phyloP scores from a whole-genome alignment of 92 coral and sea anemone genomes.

The Meandrina meandrites region DNA sequence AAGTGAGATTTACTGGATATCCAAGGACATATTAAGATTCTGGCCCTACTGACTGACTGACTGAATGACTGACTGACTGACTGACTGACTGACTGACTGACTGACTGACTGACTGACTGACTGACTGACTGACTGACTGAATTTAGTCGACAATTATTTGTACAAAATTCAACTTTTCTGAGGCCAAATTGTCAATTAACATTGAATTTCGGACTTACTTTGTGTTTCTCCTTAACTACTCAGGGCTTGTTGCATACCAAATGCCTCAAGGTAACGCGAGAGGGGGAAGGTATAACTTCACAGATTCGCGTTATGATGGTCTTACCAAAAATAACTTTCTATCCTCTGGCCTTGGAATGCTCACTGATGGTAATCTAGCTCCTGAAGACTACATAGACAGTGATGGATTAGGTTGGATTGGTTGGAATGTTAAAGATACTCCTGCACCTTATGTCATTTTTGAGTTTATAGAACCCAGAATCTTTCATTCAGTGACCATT shows the following conservation, averaged over 20 bases:
- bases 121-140: too few relatives aligned
- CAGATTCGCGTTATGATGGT: constrained; percentile 75
- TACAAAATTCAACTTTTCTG: too few relatives aligned
- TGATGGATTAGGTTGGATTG: constrained; percentile 74
- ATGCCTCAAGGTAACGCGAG: constrained; percentile 76
- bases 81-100: too few relatives aligned
- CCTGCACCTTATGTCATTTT: constrained; percentile 61
- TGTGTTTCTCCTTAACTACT: too few relatives aligned
- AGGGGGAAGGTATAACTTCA: constrained; percentile 46
- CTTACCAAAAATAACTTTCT: constrained; percentile 36
- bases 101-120: too few relatives aligned
- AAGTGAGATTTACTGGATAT: too few relatives aligned
- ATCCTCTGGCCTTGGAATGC: constrained; percentile 64
- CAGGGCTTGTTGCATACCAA: constrained; percentile 77
- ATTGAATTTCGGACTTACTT: neutral
- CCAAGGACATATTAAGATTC: too few relatives aligned
- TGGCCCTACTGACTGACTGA: too few relatives aligned
- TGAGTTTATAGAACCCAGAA: constrained; percentile 48
- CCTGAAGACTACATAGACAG: constrained; percentile 23
- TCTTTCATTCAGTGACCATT: constrained; percentile 63
- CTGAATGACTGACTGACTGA: too few relatives aligned
- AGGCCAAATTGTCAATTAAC: too few relatives aligned
- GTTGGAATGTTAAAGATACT: constrained; percentile 61
- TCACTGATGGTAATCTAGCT: constrained; percentile 69
- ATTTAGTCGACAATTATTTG: too few relatives aligned